Base-by-base conservation (phyloP, 2,113 vertebrate species). In the Ceyx cyanopectus region DNA sequence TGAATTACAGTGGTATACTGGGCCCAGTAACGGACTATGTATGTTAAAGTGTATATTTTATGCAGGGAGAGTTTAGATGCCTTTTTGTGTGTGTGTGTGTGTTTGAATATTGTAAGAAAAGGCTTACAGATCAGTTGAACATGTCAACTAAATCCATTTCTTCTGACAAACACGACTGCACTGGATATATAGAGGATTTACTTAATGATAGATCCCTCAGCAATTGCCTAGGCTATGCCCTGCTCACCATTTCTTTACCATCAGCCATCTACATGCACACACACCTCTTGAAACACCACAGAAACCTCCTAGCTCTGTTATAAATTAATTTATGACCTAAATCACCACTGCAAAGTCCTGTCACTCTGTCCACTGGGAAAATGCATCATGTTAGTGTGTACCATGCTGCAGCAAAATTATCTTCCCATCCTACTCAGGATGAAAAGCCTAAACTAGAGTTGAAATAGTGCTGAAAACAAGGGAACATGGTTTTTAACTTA, bases 131-230 rank as follows among this genome's bases (percentile, higher is more conserved):
- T 94, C 48, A 66, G 27, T 37, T 92, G 63, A 91, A 66, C n/a
- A 34, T 76, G 70, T 40, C 90, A 96, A 91, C 78, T 62, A 95
- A 94, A 87, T 60, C 26, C 56, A 53, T 92, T 91, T 87, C 75
- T 95, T 73, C 67, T 70, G 84, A 72, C 45, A 56, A 73, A 84
- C 48, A 50, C 2, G 5, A 54, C 34, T 84, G 50, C 66, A 34
- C 41, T 81, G 50, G 45, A 17, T 86, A 29, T 26, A 21, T 50
- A 56, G 29, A 37, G 12, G 45, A 63, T 75, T 81, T 63, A 56
- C n/a, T 76, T 96, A 87, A 75, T 46, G 60, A 62, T 54, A 57
- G 37, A 56, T 74, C 86, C 67, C 84, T 22, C 69, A 84, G 51
- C 61, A 76, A 13, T 69, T 75, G 46, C 41, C 27, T 81, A 14